Evolutionary conservation across 2,888 invertebrate species (phyloP).

Genomic region (Adelognathus sp.): DNA sequence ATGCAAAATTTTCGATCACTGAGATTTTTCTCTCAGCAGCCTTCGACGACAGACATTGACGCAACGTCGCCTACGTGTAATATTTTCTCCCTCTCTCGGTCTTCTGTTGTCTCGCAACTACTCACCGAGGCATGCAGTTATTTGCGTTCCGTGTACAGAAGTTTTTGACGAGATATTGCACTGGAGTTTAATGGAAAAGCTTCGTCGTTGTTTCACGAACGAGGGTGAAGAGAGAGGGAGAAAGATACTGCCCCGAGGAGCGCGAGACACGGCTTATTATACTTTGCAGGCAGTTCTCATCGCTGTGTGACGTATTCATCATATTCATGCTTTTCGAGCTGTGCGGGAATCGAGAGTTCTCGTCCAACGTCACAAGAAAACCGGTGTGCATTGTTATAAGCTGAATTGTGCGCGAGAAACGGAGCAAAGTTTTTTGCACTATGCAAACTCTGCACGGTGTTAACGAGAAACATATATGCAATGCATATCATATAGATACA

Average conservation of each 20-base stretch:
- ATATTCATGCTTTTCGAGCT: conserved; percentile 20
- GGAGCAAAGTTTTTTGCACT: conserved; percentile 25
- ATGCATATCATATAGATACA: background rate
- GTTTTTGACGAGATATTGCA: conserved; percentile 36
- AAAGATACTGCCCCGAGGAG: conserved; percentile 15
- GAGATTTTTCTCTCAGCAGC: too few species aligned
- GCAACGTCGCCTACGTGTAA: background rate
- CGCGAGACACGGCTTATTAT: conserved; percentile 34
- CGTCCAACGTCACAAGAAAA: conserved; percentile 24
- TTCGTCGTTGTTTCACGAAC: conserved; percentile 17
- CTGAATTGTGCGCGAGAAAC: background rate
- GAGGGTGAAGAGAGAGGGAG: too few species aligned
- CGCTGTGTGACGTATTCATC: background rate
- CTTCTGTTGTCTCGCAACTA: background rate
- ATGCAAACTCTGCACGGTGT: background rate
- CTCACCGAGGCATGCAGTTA: conserved; percentile 14
- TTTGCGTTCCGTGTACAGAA: background rate
- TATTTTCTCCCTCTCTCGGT: background rate
- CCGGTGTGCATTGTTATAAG: conserved; percentile 20
- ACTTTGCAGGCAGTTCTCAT: conserved; percentile 24
- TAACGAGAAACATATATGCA: background rate
- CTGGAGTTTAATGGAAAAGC: conserved; percentile 46
- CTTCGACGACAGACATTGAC: too few species aligned
- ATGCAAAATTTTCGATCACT: too few species aligned
- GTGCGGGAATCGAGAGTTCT: conserved; percentile 27